These are phyloP conservation scores for Osmerus eperlanus DNA, from an alignment of 2,113 vertebrate genomes.

Conservation along the genomic window DNA sequence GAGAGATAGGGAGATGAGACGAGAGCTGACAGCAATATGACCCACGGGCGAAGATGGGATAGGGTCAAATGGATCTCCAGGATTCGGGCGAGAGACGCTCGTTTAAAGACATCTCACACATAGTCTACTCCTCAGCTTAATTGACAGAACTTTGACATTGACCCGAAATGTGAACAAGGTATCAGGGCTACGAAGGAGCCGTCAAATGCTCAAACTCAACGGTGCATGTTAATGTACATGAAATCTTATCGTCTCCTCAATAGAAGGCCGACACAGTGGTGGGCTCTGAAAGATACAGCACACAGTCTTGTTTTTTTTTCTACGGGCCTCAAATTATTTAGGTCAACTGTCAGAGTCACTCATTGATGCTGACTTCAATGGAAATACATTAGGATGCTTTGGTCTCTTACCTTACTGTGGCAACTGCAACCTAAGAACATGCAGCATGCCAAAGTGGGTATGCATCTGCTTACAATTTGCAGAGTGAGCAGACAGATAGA, in stretches of 20 bases:
- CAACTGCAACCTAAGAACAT: constrained; percentile 1
- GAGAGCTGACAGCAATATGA: constrained; percentile 39
- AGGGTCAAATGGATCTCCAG: not conserved
- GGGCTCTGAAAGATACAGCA: not conserved
- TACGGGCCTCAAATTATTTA: constrained; percentile 50
- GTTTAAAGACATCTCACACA: not conserved
- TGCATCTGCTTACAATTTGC: not conserved
- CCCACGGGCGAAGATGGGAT: not conserved
- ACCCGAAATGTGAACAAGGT: not conserved
- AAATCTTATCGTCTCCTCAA: too few species aligned
- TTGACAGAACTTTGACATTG: constrained; percentile 5
- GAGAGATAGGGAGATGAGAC: constrained; percentile 29
- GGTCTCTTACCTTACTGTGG: constrained; percentile 9
- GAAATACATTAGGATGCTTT: constrained; percentile 38
- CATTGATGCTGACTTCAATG: constrained; percentile 34
- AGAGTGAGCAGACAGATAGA: not conserved
- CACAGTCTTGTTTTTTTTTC: constrained; percentile 36
- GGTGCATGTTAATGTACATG: not conserved
- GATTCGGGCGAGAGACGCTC: constrained; percentile 21
- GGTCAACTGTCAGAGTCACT: constrained; percentile 26
- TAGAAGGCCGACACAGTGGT: too few species aligned
- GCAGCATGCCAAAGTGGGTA: not conserved
- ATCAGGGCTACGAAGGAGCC: not conserved
- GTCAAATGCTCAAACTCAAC: too few species aligned
- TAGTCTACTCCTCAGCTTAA: constrained; percentile 10